phyloP scores from a whole-genome alignment of 2,797 vertebrate species.

The Gouania willdenowi region DNA sequence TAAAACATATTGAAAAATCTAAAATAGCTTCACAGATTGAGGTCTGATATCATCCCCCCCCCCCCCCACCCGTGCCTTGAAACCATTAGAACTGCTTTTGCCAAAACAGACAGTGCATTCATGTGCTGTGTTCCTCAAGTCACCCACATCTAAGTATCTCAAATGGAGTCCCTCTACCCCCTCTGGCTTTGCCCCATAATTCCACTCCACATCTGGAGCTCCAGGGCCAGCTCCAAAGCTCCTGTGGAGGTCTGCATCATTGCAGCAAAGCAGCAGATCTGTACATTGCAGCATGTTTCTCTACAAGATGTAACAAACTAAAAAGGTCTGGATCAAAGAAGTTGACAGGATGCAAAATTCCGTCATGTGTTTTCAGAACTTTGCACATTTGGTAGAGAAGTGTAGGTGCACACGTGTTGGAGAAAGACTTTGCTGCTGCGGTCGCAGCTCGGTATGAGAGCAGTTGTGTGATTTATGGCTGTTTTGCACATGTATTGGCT shows the following conservation, averaged over 20 bases:
- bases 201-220: conserved; percentile 66
- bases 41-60: conserved; percentile 42
- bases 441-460: conserved; percentile 59
- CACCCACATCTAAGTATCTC: conserved; percentile 63
- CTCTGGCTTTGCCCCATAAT: conserved; percentile 23
- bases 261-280: no score
- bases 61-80: conserved; percentile 37
- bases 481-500: conserved; percentile 59
- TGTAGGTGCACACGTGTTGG: conserved; percentile 48
- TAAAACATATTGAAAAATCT: no score
- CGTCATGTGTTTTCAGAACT: conserved; percentile 24
- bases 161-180: conserved; percentile 36
- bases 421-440: conserved; percentile 63
- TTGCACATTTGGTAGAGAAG: conserved; percentile 28
- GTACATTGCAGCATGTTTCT: conserved; percentile 37
- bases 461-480: conserved; percentile 61
- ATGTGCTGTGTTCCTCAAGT: conserved; percentile 34
- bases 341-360: conserved; percentile 20
- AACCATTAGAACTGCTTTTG: conserved; percentile 26
- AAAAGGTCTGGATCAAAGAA: no score
- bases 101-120: conserved; percentile 32
- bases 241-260: conserved; percentile 55
- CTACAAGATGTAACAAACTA: no score
- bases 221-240: conserved; percentile 46
- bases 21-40: conserved; percentile 28